Conservation (phyloP, 2,888 invertebrate species). For the Andrena haemorrhoa region DNA sequence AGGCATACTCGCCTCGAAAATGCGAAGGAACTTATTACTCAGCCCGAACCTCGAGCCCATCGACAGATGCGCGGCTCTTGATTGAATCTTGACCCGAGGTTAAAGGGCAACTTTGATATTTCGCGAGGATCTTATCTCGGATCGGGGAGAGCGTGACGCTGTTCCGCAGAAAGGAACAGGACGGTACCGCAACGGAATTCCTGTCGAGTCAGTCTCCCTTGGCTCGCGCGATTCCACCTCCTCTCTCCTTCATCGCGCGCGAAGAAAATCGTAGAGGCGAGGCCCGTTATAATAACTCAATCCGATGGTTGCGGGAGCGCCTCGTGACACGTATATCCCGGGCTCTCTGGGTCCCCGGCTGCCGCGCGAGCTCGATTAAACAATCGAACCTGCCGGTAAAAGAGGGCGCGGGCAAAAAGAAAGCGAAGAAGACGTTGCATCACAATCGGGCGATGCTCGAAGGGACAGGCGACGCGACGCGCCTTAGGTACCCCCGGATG, state of each 20-base stretch:
- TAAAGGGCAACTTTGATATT: slow-evolving; percentile 31
- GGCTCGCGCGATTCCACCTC: neutral
- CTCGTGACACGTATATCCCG: slow-evolving; percentile 23
- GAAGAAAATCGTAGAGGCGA: slow-evolving; percentile 6
- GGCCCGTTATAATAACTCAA: slow-evolving; percentile 46
- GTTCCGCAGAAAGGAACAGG: slow-evolving; percentile 20
- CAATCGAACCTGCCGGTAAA: neutral
- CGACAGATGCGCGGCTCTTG: slow-evolving; percentile 12
- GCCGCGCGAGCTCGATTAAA: slow-evolving; percentile 9
- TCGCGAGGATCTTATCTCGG: slow-evolving; percentile 29
- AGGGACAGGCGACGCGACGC: slow-evolving; percentile 30
- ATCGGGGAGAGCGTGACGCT: slow-evolving; percentile 18
- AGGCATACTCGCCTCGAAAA: neutral
- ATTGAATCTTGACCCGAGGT: slow-evolving; percentile 25
- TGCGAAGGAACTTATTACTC: neutral
- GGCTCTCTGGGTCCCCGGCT: neutral
- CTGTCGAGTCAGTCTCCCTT: slow-evolving; percentile 4
- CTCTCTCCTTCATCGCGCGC: neutral
- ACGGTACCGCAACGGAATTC: slow-evolving; percentile 17
- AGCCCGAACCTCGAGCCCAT: neutral
- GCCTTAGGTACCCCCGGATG: slow-evolving; percentile 13
- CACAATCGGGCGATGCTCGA: slow-evolving; percentile 13
- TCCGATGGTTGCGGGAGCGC: neutral
- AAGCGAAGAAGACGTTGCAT: slow-evolving; percentile 6
- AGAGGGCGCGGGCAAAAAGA: neutral